A percentile compares a stretch with the other conserved stretches of the same genome.
These are phyloP conservation scores for Toxonevra muliebris DNA, from an alignment of 2,888 invertebrate genomes.

Conservation along the genomic window DNA sequence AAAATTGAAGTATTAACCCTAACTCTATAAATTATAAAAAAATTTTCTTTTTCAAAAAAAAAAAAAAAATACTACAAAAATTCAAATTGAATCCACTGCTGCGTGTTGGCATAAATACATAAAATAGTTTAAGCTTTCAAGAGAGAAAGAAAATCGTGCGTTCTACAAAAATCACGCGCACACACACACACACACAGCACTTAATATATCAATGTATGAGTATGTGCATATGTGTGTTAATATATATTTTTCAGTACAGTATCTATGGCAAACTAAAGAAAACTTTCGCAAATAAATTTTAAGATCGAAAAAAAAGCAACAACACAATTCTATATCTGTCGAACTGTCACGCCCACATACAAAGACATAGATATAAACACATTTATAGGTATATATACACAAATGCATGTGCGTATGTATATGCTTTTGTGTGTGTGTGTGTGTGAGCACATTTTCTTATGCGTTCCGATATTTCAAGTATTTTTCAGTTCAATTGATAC, in stretches of 20 bases:
- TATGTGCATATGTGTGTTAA: background rate
- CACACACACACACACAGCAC: conserved; percentile 5
- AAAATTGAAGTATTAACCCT: too few species aligned
- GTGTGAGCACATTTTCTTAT: background rate
- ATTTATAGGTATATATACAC: too few species aligned
- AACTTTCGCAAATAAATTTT: conserved; percentile 7
- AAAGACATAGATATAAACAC: background rate
- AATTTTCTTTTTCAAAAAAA: too few species aligned
- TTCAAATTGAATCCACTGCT: too few species aligned
- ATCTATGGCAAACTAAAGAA: background rate
- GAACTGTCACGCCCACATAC: background rate
- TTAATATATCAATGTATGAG: too few species aligned
- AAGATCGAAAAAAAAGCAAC: background rate
- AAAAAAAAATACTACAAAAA: too few species aligned
- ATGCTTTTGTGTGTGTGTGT: background rate
- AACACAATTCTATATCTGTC: background rate
- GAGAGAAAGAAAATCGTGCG: conserved; percentile 39
- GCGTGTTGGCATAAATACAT: too few species aligned
- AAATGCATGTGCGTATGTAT: background rate
- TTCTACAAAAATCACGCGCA: background rate
- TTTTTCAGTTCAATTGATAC: conserved; percentile 30
- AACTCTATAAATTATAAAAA: too few species aligned
- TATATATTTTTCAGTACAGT: too few species aligned
- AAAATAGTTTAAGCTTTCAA: too few species aligned
- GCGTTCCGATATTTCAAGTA: conserved; percentile 13